Percentiles rank a stretch among this genome's conserved stretches.
Conservation (phyloP, 2,888 invertebrate species). For the Himalopsyche japonica region DNA sequence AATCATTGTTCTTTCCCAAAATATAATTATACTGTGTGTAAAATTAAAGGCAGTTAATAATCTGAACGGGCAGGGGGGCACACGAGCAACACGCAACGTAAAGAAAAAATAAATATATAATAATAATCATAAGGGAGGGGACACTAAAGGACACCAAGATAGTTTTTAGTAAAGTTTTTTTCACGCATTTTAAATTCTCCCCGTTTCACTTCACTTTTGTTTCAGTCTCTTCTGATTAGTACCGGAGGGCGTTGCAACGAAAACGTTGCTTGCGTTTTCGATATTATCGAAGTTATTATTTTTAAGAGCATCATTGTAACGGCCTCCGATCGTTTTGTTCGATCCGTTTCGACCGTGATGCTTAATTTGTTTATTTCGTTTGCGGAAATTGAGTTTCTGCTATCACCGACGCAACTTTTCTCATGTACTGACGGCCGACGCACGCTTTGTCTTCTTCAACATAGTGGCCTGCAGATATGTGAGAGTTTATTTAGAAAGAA, state of each 20-base stretch:
- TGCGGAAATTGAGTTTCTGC: background rate
- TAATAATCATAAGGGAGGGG: background rate
- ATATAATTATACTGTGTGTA: background rate
- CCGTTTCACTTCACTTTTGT: background rate
- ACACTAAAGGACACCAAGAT: constrained; percentile 27
- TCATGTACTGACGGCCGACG: constrained; percentile 29
- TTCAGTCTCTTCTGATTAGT: constrained; percentile 1
- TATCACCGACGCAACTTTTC: background rate
- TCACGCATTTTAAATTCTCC: background rate
- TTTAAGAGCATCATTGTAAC: background rate
- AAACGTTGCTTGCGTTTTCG: background rate
- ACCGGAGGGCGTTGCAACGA: background rate
- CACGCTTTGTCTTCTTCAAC: constrained; percentile 38
- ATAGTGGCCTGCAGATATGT: constrained; percentile 33
- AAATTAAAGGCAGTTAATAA: background rate
- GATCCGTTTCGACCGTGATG: background rate
- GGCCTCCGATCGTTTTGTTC: background rate
- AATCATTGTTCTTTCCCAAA: background rate
- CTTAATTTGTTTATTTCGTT: background rate
- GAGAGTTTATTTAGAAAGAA: background rate
- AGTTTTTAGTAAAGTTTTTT: background rate
- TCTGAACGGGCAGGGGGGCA: constrained; percentile 17
- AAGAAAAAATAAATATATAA: constrained; percentile 11
- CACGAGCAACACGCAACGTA: constrained; percentile 29
- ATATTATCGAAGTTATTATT: background rate